Evolutionary conservation across 2,888 invertebrate species (phyloP), one percentile per base, ranked within the genome.

Genomic region (Athripsodes cinereus): DNA sequence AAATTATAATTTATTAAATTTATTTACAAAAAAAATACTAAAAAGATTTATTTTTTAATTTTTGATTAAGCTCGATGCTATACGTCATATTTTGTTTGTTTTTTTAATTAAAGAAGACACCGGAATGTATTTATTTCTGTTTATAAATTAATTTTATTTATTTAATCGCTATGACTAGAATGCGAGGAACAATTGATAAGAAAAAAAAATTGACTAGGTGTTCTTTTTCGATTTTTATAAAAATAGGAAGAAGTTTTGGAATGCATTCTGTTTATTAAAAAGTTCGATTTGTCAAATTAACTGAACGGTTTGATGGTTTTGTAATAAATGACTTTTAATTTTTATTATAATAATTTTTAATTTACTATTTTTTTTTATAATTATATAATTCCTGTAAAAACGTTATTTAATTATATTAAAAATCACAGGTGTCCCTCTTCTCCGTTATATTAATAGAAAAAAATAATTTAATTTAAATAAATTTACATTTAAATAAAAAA

Each of bases 21-120:
- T 60, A 60, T 60, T 53, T 60, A 60, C 60, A 57, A 35, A 57
- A 59, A 60, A 26, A 53, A 48, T 57, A 55, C 35, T 50, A 55
- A 49, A 53, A 22, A 49, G 44, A 22, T 55, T 59, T 52, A 22
- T 40, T 40, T 16, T 8, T n/a, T n/a, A 8, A 40, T 40, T 40
- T 40, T 40, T 40, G 40, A 40, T 55, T 63, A 63, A 63, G 63
- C 63, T 63, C 63, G 59, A 51, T 61, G 55, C 55, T 52, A 44
- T 63, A 59, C 61, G 59, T 59, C 59, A 57, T 59, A 34, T 51
- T 8, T 40, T 40, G 3, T 40, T 40, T n/a, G n/a, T n/a, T n/a
- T 31, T 31, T 31, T 31, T 31, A 31, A 31, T 40, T 40, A 40
- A 53, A 44, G 53, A 59, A 60, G 55, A 60, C 52, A 56, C 51